A percentile compares a stretch with the other conserved stretches of the same genome.
These are phyloP conservation scores for Bombus affinis DNA, from an alignment of 1,140 invertebrate species.

Conservation along the genomic window DNA sequence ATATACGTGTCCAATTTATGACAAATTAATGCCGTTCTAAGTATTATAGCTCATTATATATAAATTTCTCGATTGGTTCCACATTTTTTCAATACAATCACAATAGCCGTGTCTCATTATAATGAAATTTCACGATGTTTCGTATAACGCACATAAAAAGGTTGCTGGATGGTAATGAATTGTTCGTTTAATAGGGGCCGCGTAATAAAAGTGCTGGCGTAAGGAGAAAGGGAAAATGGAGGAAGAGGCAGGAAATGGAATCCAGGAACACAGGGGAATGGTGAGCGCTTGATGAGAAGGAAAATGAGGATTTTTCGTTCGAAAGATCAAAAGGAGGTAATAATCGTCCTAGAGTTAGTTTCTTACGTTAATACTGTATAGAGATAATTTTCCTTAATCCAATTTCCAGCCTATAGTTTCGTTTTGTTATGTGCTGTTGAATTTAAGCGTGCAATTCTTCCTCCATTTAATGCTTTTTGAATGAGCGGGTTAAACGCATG, in stretches of 20 bases:
- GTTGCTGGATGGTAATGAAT: too few species aligned
- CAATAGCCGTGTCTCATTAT: too few species aligned
- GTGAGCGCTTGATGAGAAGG: conserved; percentile 27
- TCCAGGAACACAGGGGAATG: conserved; percentile 1
- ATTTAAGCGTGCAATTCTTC: not conserved
- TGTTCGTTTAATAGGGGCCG: conserved; percentile 30
- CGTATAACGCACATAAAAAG: too few species aligned
- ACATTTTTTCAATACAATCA: too few species aligned
- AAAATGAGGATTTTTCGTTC: conserved; percentile 38
- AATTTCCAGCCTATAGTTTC: not conserved
- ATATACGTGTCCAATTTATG: too few species aligned
- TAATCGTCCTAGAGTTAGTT: conserved; percentile 4
- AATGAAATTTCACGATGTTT: too few species aligned
- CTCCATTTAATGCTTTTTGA: not conserved
- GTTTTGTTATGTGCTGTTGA: not conserved
- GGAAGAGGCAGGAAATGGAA: conserved; percentile 5
- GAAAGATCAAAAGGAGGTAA: conserved; percentile 28
- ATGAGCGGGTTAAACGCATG: not conserved
- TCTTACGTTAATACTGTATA: conserved; percentile 33
- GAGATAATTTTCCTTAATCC: conserved; percentile 6
- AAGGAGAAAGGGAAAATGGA: not conserved
- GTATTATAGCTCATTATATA: too few species aligned
- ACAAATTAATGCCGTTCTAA: too few species aligned
- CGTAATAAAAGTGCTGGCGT: conserved; percentile 52
- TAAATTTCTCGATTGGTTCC: too few species aligned